These are phyloP conservation scores for Grallaria varia DNA, from an alignment of 2,113 vertebrate genomes.

Conservation along the genomic window DNA sequence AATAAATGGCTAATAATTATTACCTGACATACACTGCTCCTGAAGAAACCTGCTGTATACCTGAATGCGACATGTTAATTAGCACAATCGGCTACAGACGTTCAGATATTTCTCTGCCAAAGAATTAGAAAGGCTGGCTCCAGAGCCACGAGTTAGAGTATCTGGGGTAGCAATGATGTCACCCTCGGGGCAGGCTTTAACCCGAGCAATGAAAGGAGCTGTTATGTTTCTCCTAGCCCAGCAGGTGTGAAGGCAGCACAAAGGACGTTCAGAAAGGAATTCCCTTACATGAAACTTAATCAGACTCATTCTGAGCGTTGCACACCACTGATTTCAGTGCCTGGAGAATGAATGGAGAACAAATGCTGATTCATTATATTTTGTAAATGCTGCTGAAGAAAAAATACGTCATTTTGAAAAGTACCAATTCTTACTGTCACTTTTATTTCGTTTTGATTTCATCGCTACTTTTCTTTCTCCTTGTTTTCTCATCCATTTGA, in stretches of 20 bases:
- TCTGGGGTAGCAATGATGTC: conserved; percentile 6
- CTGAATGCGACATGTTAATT: neutral
- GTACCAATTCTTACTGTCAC: neutral
- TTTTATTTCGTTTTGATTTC: neutral
- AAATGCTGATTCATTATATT: neutral
- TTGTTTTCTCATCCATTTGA: neutral
- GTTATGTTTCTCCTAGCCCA: conserved; percentile 34
- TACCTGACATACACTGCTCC: neutral
- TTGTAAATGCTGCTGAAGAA: neutral
- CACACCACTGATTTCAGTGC: neutral
- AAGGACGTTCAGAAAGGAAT: conserved; percentile 23
- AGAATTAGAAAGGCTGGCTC: neutral
- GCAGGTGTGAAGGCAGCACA: conserved; percentile 47
- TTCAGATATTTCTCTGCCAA: conserved; percentile 24
- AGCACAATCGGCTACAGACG: neutral
- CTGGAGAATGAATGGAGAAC: neutral
- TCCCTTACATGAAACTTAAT: conserved; percentile 33
- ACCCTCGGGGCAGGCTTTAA: conserved; percentile 20
- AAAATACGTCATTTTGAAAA: neutral
- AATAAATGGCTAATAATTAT: neutral
- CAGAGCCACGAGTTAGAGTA: neutral
- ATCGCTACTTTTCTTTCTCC: neutral
- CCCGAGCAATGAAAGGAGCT: conserved; percentile 41
- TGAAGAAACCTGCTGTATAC: neutral
- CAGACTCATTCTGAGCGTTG: neutral